Percentiles rank a stretch among this genome's conserved stretches.
phyloP scores from a whole-genome alignment of 2,113 vertebrate genomes.

The Urocolius indicus region DNA sequence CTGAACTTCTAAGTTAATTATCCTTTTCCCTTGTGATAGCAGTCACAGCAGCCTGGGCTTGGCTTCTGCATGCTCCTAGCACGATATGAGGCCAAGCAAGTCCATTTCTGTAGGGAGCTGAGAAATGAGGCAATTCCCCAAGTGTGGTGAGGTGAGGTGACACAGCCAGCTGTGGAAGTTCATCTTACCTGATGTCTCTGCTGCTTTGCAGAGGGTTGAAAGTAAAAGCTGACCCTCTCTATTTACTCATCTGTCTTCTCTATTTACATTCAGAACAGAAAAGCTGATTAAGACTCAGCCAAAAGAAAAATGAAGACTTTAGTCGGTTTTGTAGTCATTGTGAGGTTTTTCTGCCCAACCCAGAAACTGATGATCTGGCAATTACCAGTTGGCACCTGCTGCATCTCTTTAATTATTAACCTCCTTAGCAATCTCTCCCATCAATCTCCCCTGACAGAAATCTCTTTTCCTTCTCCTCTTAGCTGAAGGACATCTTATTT shows the following conservation, averaged over 20 bases:
- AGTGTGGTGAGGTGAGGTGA: too few species aligned
- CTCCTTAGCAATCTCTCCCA: neutral
- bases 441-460: neutral
- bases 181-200: neutral
- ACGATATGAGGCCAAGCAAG: rapidly evolving
- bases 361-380: neutral
- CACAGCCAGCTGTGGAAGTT: neutral
- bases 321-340: neutral
- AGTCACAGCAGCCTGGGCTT: neutral
- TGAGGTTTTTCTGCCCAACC: neutral
- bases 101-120: neutral
- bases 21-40: neutral
- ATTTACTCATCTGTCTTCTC: neutral
- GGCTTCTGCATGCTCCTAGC: neutral
- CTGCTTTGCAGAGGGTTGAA: neutral
- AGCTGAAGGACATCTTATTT: neutral
- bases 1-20: neutral
- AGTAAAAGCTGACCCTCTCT: neutral
- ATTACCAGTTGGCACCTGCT: neutral
- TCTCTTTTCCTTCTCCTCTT: neutral
- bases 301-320: neutral
- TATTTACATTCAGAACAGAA: neutral
- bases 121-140: neutral
- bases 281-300: neutral
- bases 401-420: neutral